phyloP scores from a whole-genome alignment of 2,797 vertebrate genomes.

The Rallus crepitans region DNA sequence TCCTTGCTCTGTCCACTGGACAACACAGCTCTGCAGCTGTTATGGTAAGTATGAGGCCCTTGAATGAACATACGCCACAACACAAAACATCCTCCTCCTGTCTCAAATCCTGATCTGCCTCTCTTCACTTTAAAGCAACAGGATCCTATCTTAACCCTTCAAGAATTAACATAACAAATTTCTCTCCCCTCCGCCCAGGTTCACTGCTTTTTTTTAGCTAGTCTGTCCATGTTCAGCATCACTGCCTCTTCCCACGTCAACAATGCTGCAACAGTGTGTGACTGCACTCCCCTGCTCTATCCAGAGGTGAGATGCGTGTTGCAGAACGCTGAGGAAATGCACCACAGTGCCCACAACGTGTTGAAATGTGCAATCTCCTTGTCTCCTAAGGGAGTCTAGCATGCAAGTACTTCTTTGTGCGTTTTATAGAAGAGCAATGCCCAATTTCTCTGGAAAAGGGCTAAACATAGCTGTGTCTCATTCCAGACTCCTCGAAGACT shows the following conservation, averaged over 20 bases:
- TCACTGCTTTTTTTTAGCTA: background rate
- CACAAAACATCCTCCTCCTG: background rate
- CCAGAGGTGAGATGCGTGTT: background rate
- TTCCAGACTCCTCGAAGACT: background rate
- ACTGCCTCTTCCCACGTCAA: background rate
- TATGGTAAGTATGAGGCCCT: background rate
- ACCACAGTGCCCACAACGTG: background rate
- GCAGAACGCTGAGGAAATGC: background rate
- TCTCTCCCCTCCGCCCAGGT: background rate
- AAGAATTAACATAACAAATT: accelerated
- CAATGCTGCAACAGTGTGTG: accelerated
- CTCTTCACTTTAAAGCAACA: background rate
- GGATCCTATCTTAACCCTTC: background rate
- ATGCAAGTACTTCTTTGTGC: background rate
- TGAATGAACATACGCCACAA: background rate
- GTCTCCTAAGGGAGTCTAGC: background rate
- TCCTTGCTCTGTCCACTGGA: background rate
- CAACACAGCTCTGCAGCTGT: background rate
- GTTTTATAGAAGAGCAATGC: background rate
- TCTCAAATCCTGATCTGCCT: background rate
- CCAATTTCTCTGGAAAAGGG: background rate
- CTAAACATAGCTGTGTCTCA: background rate
- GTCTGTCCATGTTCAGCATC: background rate
- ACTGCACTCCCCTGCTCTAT: background rate
- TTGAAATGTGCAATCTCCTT: background rate